A percentile compares a stretch with the other conserved stretches of the same genome.
Evolutionary conservation across 2,888 invertebrate species (phyloP).

Genomic region (Harpalus rufipes): DNA sequence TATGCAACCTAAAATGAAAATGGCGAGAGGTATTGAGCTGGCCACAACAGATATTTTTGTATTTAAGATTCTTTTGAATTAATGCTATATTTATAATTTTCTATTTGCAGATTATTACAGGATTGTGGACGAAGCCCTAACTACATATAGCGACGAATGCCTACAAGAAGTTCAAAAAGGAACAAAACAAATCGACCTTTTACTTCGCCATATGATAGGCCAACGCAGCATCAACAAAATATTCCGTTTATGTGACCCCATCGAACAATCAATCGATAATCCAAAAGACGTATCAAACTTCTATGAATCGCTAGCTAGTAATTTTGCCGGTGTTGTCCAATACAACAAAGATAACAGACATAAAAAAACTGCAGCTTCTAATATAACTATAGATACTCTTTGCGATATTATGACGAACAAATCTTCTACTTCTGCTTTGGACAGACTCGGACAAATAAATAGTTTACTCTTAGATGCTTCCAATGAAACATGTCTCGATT

Average conservation of each 20-base stretch:
- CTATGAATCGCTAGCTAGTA: conserved; percentile 88
- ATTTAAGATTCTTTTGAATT: no score
- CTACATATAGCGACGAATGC: conserved; percentile 84
- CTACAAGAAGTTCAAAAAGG: conserved; percentile 83
- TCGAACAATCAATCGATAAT: conserved; percentile 82
- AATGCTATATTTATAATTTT: conserved; percentile 68
- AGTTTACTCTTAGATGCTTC: conserved; percentile 82
- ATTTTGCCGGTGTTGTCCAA: conserved; percentile 95
- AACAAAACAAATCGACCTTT: conserved; percentile 82
- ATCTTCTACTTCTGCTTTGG: conserved; percentile 81
- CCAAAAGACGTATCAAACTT: conserved; percentile 87
- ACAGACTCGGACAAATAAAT: conserved; percentile 87
- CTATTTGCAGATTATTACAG: conserved; percentile 85
- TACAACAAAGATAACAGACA: conserved; percentile 96
- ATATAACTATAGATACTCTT: conserved; percentile 88
- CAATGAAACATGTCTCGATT: conserved; percentile 89
- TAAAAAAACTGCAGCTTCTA: conserved; percentile 81
- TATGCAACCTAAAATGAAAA: no score
- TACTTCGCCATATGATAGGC: conserved; percentile 82
- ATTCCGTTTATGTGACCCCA: conserved; percentile 89
- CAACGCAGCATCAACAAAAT: conserved; percentile 83
- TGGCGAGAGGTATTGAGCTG: no score
- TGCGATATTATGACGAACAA: conserved; percentile 87
- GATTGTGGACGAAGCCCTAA: conserved; percentile 88
- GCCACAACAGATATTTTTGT: no score